phyloP scores from a whole-genome alignment of 2,113 vertebrate species.

The Falcunculus frontatus region DNA sequence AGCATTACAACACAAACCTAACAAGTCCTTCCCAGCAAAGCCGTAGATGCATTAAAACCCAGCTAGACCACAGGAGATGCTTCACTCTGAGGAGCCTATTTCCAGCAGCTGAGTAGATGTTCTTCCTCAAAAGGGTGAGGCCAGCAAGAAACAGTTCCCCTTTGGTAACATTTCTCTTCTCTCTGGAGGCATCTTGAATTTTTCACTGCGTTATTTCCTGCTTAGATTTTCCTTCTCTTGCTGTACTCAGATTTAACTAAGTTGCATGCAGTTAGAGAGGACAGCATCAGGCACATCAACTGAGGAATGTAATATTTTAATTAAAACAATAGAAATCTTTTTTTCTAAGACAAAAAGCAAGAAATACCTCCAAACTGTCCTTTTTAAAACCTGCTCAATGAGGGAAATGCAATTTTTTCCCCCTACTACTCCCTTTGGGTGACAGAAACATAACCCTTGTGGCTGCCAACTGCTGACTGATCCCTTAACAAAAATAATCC shows the following conservation, averaged over 20 bases:
- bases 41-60: not conserved
- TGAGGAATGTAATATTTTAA: not conserved
- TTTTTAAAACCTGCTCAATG: not conserved
- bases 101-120: not conserved
- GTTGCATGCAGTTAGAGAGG: not conserved
- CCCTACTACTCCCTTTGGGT: not conserved
- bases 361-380: not conserved
- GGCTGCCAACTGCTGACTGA: not conserved
- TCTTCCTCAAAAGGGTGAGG: slow-evolving; percentile 25
- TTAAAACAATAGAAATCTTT: not conserved
- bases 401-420: not conserved
- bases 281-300: not conserved
- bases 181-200: not conserved
- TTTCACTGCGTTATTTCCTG: slow-evolving; percentile 2
- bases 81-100: not conserved
- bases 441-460: not conserved
- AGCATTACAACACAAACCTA: not conserved
- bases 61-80: not conserved
- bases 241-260: not conserved
- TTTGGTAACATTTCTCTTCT: not conserved
- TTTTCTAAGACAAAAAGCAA: not conserved
- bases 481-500: not conserved
- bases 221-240: not conserved
- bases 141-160: slow-evolving; percentile 9
- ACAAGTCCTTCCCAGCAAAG: not conserved